phyloP scores from a whole-genome alignment of 1,140 invertebrate species.

The Pollicipes pollicipes region DNA sequence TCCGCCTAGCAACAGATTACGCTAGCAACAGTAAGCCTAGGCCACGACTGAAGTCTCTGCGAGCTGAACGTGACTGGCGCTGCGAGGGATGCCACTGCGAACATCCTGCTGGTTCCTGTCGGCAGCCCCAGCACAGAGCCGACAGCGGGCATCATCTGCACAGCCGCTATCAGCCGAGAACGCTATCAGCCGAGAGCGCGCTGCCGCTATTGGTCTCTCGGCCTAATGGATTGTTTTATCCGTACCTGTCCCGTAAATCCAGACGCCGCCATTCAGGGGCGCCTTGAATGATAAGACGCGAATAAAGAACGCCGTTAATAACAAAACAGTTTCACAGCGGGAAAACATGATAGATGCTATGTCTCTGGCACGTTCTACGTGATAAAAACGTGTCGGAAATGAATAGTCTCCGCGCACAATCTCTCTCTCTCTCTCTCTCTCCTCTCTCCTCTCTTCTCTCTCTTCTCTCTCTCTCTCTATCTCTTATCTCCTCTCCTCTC shows the following conservation, averaged over 20 bases:
- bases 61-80: too few relatives aligned
- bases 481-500: background rate
- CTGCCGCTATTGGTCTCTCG: background rate
- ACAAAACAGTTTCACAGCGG: background rate
- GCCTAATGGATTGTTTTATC: background rate
- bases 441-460: too few relatives aligned
- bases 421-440: too few relatives aligned
- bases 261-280: background rate
- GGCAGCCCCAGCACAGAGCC: too few relatives aligned
- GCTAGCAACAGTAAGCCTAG: too few relatives aligned
- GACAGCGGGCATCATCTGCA: too few relatives aligned
- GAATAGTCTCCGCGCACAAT: background rate
- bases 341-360: background rate
- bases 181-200: background rate
- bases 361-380: background rate
- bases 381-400: background rate
- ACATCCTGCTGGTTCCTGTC: too few relatives aligned
- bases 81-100: too few relatives aligned
- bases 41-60: too few relatives aligned
- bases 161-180: background rate
- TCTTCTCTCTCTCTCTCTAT: background rate
- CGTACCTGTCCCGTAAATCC: background rate
- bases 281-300: background rate
- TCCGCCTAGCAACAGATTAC: too few relatives aligned
- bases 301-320: background rate